Conservation (phyloP, 2,888 invertebrate genomes). For the Gnatocerus cornutus region DNA sequence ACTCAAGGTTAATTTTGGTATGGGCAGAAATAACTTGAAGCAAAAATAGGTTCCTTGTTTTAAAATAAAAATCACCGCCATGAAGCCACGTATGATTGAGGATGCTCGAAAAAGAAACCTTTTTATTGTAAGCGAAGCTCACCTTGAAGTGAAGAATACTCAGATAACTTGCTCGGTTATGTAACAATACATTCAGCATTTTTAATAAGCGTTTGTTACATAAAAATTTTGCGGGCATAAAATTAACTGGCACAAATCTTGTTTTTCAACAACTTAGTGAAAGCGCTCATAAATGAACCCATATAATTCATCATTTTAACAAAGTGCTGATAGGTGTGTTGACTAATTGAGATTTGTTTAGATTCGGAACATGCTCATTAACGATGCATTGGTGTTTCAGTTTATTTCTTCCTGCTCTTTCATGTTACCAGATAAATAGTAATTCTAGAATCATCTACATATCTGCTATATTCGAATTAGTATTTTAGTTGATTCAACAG, state of each 20-base stretch:
- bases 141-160: too few relatives aligned
- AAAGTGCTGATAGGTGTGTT: too few relatives aligned
- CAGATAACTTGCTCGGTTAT: neutral
- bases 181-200: neutral
- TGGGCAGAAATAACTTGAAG: slow-evolving; percentile 16
- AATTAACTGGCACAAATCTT: neutral
- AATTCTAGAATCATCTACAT: too few relatives aligned
- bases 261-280: neutral
- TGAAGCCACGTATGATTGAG: slow-evolving; percentile 4
- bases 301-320: neutral
- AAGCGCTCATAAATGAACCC: neutral
- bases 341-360: too few relatives aligned
- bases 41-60: slow-evolving; percentile 46
- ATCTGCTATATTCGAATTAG: too few relatives aligned
- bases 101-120: too few relatives aligned
- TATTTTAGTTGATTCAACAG: too few relatives aligned
- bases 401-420: too few relatives aligned
- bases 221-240: neutral
- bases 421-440: too few relatives aligned
- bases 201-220: neutral
- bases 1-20: slow-evolving; percentile 46
- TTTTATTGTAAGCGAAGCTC: too few relatives aligned
- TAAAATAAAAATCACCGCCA: slow-evolving; percentile 50
- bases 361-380: too few relatives aligned
- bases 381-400: too few relatives aligned